Percentiles rank a stretch among this genome's conserved stretches.
Evolutionary conservation across 2,888 invertebrate genomes (phyloP).

Genomic region (Microplitis manilae): DNA sequence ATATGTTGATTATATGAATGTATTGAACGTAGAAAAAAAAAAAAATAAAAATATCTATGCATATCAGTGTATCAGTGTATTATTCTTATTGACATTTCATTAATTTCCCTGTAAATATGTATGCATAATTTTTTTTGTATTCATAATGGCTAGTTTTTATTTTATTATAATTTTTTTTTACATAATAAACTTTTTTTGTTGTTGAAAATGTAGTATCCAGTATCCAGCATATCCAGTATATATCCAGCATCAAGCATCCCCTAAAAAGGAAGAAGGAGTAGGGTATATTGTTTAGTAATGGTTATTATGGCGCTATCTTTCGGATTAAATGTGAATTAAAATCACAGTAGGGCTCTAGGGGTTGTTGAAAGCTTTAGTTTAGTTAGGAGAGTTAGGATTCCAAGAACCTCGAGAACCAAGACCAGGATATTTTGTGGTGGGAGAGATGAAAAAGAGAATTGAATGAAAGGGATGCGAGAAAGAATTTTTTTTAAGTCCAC

Average conservation of each 20-base stretch:
- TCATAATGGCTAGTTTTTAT: no score
- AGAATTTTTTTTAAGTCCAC: background rate
- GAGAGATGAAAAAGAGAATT: constrained; percentile 27
- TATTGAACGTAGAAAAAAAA: no score
- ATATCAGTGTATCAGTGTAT: no score
- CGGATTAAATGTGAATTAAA: constrained; percentile 50
- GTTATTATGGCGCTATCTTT: constrained; percentile 57
- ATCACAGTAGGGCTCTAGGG: constrained; percentile 11
- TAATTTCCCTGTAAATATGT: no score
- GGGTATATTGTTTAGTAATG: background rate
- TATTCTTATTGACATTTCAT: no score
- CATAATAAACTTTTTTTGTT: no score
- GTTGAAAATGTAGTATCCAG: constrained; percentile 32
- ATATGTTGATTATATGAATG: no score
- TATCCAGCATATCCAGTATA: constrained; percentile 58
- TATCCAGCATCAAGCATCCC: no score
- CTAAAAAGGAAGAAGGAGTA: no score
- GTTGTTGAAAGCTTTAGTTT: background rate
- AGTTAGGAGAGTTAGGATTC: constrained; percentile 7
- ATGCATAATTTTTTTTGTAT: no score
- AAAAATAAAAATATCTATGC: no score
- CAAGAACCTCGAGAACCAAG: background rate
- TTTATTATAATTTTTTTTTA: no score
- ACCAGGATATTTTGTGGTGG: constrained; percentile 11
- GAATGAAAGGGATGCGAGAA: constrained; percentile 42